These are phyloP conservation scores for Pyxicephalus adspersus DNA, from an alignment of 2,113 vertebrate species.

Conservation along the genomic window DNA sequence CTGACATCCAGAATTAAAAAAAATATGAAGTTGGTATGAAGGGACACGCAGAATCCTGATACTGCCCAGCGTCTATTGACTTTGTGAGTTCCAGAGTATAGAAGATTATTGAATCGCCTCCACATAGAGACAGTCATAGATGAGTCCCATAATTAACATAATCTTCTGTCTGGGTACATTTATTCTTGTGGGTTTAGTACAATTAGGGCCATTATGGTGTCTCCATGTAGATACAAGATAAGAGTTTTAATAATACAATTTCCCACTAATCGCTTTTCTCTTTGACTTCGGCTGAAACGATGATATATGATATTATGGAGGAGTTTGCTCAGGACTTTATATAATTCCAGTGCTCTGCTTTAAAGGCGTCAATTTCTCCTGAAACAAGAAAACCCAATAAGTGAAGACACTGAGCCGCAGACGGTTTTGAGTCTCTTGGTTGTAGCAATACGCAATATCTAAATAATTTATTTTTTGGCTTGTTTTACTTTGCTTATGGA, in stretches of 20 bases:
- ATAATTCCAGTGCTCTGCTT: slow-evolving; percentile 10
- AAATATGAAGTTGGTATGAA: too few relatives aligned
- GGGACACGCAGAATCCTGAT: too few relatives aligned
- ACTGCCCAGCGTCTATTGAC: neutral
- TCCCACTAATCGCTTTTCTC: slow-evolving; percentile 41
- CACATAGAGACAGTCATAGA: slow-evolving; percentile 43
- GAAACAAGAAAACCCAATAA: too few relatives aligned
- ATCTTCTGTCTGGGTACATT: slow-evolving; percentile 54
- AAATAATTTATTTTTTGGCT: too few relatives aligned
- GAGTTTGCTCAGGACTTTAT: slow-evolving; percentile 31
- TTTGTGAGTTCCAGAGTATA: slow-evolving; percentile 1
- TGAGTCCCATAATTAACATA: slow-evolving; percentile 52
- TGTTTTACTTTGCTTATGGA: too few relatives aligned
- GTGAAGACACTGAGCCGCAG: too few relatives aligned
- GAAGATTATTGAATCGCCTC: slow-evolving; percentile 48
- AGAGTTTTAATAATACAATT: slow-evolving; percentile 52
- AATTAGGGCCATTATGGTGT: slow-evolving; percentile 53
- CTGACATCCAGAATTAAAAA: too few relatives aligned
- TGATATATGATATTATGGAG: slow-evolving; percentile 47
- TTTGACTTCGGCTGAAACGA: slow-evolving; percentile 41
- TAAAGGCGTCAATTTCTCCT: neutral
- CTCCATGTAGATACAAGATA: slow-evolving; percentile 54
- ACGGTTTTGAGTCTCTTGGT: too few relatives aligned
- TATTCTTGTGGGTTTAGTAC: slow-evolving; percentile 46
- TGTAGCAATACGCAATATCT: too few relatives aligned